Conservation (phyloP, 2,888 invertebrate species). For the Epirrhoe alternata region DNA sequence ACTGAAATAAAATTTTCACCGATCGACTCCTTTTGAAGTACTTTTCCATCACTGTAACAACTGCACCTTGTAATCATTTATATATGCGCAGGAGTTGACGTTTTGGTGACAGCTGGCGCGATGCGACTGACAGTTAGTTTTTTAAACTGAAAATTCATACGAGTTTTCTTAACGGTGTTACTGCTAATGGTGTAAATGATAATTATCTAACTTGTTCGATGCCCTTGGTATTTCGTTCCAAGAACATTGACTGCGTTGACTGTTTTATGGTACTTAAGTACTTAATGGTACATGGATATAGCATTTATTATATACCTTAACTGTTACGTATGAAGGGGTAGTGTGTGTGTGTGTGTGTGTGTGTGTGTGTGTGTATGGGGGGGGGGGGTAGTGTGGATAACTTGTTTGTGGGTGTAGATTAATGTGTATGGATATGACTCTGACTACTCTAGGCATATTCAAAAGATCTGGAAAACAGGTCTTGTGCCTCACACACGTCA, state of each 20-base stretch:
- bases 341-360: too few species aligned
- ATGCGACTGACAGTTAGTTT: conserved; percentile 47
- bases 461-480: too few species aligned
- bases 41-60: conserved; percentile 49
- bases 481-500: too few species aligned
- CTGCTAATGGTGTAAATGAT: conserved; percentile 36
- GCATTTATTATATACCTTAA: too few species aligned
- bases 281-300: background rate
- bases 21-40: conserved; percentile 58
- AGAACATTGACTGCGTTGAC: conserved; percentile 4
- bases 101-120: conserved; percentile 66
- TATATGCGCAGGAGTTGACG: conserved; percentile 55
- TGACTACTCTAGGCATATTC: too few species aligned
- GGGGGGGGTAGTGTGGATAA: too few species aligned
- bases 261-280: background rate
- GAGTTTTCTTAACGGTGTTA: conserved; percentile 39
- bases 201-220: conserved; percentile 31
- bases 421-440: too few species aligned
- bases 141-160: conserved; percentile 45
- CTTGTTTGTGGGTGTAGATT: too few species aligned
- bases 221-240: conserved; percentile 9
- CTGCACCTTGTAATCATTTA: conserved; percentile 34
- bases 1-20: conserved; percentile 61
- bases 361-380: too few species aligned
- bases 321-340: too few species aligned